Conservation (phyloP, 2,888 invertebrate genomes). For the Melanostoma scalare region DNA sequence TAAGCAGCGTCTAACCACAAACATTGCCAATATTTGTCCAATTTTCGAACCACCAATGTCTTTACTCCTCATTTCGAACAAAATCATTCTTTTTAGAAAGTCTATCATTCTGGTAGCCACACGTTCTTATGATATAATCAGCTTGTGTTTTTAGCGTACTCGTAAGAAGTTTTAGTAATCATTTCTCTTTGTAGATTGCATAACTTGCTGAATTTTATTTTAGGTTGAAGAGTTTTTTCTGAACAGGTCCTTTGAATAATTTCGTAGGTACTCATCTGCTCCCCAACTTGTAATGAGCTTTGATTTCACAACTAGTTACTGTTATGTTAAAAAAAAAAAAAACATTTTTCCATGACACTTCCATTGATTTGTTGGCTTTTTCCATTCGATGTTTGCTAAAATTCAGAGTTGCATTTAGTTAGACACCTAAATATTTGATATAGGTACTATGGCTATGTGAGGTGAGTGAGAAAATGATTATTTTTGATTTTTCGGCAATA, state of each 20-base stretch:
- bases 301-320: not conserved
- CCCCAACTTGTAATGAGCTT: conserved; percentile 11
- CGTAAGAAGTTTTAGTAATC: not conserved
- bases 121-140: conserved; percentile 3
- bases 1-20: not conserved
- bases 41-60: conserved; percentile 6
- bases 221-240: not conserved
- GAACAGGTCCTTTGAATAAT: too few relatives aligned
- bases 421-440: too few relatives aligned
- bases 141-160: conserved; percentile 3
- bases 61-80: conserved; percentile 5
- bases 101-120: conserved; percentile 7
- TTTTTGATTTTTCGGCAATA: too few relatives aligned
- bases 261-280: not conserved
- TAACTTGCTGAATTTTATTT: not conserved
- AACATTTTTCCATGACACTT: too few relatives aligned
- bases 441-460: too few relatives aligned
- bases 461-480: too few relatives aligned
- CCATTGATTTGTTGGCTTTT: too few relatives aligned
- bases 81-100: conserved; percentile 3
- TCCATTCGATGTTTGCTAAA: too few relatives aligned
- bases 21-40: conserved; percentile 1
- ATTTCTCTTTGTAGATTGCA: conserved; percentile 5
- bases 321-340: too few relatives aligned
- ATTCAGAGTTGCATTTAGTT: too few relatives aligned